Percentiles rank a stretch among this genome's conserved stretches.
Evolutionary conservation across 2,888 invertebrate genomes (phyloP).

Genomic region (Laspeyria flexula): DNA sequence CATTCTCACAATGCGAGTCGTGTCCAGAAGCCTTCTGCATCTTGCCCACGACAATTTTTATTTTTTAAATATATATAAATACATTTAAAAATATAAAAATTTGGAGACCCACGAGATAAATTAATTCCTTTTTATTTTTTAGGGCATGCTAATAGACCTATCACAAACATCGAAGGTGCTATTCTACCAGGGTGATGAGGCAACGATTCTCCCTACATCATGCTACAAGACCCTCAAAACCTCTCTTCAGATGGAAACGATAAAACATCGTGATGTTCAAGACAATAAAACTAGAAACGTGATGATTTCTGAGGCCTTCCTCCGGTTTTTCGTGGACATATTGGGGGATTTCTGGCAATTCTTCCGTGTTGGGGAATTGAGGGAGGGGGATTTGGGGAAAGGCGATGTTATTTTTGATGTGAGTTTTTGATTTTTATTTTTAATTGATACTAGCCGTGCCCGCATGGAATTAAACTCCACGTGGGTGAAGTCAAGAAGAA

Average conservation of each 20-base stretch:
- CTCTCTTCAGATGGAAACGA: conserved; percentile 74
- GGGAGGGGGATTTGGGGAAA: conserved; percentile 65
- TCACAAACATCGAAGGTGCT: conserved; percentile 85
- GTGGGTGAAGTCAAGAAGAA: too few species aligned
- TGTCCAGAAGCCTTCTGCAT: too few species aligned
- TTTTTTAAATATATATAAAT: too few species aligned
- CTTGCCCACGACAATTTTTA: too few species aligned
- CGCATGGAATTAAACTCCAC: too few species aligned
- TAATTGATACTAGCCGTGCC: not conserved
- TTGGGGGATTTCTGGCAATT: conserved; percentile 90
- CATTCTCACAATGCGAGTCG: too few species aligned
- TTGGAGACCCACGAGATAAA: too few species aligned
- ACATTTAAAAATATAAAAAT: too few species aligned
- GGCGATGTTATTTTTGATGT: conserved; percentile 75
- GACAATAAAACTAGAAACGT: conserved; percentile 88
- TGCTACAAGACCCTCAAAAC: conserved; percentile 89
- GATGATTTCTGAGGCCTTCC: conserved; percentile 91
- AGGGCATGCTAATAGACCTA: conserved; percentile 92
- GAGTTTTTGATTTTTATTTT: conserved; percentile 44
- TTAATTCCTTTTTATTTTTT: conserved; percentile 54
- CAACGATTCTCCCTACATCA: conserved; percentile 89
- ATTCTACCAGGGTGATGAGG: conserved; percentile 91
- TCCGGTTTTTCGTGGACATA: conserved; percentile 91
- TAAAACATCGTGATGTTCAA: conserved; percentile 57
- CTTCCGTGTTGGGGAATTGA: conserved; percentile 61